Evolutionary conservation across 2,113 vertebrate genomes (phyloP), one percentile per base, ranked within the genome.

Genomic region (Podarcis cretensis): DNA sequence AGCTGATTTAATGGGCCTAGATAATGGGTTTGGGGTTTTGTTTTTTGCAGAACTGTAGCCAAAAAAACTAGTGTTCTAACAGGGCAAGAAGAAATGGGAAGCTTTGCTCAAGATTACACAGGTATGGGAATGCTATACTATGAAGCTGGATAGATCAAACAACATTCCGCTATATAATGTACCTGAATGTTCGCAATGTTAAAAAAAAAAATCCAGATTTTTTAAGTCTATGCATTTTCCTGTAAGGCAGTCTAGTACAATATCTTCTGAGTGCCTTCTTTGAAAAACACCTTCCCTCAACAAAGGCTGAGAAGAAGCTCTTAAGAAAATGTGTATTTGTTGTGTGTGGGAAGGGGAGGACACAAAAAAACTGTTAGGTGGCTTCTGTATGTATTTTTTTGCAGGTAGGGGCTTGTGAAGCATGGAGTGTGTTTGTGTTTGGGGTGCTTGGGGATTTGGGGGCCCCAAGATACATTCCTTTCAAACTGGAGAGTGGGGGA

Each of bases 31-130:
- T 43, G 96, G 96, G 94, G 95, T 94, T 96, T 96, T 94, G 97
- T 97, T 95, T 95, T 96, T 80, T 96, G 95, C 95, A 97, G 96
- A 96, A 96, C 92, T 94, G 93, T 84, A 94, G 89, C 84, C 89
- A 95, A 54, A 54, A 43, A 54, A 54, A 54, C 48, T 54, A 54
- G 48, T 54, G 2, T 48, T 48, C 43, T 48, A 48, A 48, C 9
- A 10, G 43, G 43, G 43, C 43, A 48, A 9, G 43, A 48, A 48
- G 43, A 48, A 48, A 48, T 48, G 43, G 43, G 43, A 48, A 48
- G 43, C 43, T 48, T 48, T 48, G 43, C 43, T 48, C 43, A 48
- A 48, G 43, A 48, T 54, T 54, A 54, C 48, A 54, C 48, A 54
- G 48, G 48, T 54, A 54, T 12, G 48, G 48, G 48, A 54, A 54